Percentiles rank a stretch among this genome's conserved stretches.
Evolutionary conservation across 2,797 vertebrate genomes (phyloP).

Genomic region (Linurgus olivaceus): DNA sequence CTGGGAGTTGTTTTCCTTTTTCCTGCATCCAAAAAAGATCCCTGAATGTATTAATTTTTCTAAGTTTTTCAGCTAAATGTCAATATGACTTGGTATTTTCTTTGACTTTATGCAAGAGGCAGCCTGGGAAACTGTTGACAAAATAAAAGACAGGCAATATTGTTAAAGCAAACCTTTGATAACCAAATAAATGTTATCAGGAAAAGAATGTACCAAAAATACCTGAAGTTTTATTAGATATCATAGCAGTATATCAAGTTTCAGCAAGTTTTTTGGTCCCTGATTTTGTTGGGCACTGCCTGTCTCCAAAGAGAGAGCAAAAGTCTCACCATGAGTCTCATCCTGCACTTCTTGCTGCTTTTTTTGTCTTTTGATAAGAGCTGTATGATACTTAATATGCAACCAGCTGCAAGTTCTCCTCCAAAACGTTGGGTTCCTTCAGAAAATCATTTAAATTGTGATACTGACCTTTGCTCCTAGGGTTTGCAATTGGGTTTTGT

Average conservation of each 20-base stretch:
- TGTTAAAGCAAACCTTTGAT: background rate
- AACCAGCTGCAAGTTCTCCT: background rate
- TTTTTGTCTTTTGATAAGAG: background rate
- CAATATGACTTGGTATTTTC: background rate
- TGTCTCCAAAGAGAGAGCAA: background rate
- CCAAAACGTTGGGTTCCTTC: background rate
- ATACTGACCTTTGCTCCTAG: background rate
- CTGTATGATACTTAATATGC: background rate
- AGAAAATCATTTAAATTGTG: background rate
- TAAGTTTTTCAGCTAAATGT: background rate
- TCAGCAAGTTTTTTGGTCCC: background rate
- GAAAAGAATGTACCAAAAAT: background rate
- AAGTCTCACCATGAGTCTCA: background rate
- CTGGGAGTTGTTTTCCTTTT: background rate
- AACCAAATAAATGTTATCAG: background rate
- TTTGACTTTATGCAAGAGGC: background rate
- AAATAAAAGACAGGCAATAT: background rate
- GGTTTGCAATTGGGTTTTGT: background rate
- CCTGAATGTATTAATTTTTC: background rate
- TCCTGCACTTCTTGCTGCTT: background rate
- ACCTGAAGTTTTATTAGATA: background rate
- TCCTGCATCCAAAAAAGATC: background rate
- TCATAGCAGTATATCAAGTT: background rate
- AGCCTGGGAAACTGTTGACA: background rate
- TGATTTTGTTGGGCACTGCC: background rate